Evolutionary conservation across 2,888 invertebrate species (phyloP).

Genomic region (Glyphotaelius pellucidus): DNA sequence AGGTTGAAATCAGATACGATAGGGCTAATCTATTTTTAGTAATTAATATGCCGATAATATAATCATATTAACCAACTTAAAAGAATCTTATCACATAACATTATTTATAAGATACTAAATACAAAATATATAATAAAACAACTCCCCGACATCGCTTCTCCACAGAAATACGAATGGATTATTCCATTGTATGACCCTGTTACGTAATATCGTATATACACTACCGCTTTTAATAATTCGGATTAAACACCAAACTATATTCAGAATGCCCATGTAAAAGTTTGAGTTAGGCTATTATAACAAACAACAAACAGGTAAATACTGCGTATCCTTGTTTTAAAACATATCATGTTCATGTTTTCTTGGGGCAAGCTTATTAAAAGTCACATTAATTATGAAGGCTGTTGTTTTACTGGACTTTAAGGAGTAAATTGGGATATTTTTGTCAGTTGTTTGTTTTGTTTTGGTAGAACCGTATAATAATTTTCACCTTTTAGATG

Average conservation of each 20-base stretch:
- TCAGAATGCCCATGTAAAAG: neutral
- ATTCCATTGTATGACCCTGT: no score
- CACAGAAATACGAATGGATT: no score
- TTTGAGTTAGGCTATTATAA: neutral
- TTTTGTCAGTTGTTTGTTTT: neutral
- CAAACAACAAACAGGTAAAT: neutral
- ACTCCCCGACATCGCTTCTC: no score
- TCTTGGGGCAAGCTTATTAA: no score
- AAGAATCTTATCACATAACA: no score
- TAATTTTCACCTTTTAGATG: neutral
- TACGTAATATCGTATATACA: neutral
- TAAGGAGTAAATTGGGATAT: neutral
- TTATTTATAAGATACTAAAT: no score
- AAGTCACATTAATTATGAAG: neutral
- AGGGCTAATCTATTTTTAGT: no score
- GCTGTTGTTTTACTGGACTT: neutral
- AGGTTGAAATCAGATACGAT: no score
- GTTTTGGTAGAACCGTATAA: neutral
- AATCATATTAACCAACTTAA: no score
- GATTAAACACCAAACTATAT: neutral
- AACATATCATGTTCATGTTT: neutral
- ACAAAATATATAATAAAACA: no score
- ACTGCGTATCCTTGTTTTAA: neutral
- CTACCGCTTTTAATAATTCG: neutral
- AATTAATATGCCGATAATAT: no score